Conservation (phyloP, 2,113 vertebrate species). For the Tursiops truncatus region DNA sequence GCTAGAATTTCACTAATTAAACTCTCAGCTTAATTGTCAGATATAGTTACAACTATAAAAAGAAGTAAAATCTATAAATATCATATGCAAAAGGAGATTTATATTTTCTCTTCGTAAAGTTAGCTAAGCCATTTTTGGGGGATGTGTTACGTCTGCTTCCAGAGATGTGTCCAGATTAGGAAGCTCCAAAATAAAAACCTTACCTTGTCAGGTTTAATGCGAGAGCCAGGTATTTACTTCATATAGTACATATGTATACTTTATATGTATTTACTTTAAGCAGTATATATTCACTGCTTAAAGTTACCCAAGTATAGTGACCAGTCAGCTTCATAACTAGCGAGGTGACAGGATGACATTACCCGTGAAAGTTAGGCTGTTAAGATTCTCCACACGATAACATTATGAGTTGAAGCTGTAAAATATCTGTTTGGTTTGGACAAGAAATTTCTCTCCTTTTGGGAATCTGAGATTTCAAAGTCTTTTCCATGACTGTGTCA, state of each 20-base stretch:
- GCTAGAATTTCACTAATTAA: not conserved
- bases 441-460: not conserved
- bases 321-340: not conserved
- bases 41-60: not conserved
- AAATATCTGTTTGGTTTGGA: not conserved
- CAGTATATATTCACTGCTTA: not conserved
- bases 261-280: not conserved
- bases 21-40: not conserved
- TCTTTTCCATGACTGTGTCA: not conserved
- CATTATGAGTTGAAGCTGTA: not conserved
- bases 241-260: not conserved
- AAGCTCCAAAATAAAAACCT: not conserved
- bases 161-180: not conserved
- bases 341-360: accelerated
- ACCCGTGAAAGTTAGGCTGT: not conserved
- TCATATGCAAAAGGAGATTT: not conserved
- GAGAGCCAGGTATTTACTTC: not conserved
- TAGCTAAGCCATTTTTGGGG: not conserved
- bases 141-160: not conserved
- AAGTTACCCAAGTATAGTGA: not conserved
- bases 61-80: not conserved
- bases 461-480: not conserved
- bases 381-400: not conserved
- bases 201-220: not conserved
- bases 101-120: not conserved